Evolutionary conservation across 2,888 invertebrate species (phyloP).

Genomic region (Rotaria macrura): DNA sequence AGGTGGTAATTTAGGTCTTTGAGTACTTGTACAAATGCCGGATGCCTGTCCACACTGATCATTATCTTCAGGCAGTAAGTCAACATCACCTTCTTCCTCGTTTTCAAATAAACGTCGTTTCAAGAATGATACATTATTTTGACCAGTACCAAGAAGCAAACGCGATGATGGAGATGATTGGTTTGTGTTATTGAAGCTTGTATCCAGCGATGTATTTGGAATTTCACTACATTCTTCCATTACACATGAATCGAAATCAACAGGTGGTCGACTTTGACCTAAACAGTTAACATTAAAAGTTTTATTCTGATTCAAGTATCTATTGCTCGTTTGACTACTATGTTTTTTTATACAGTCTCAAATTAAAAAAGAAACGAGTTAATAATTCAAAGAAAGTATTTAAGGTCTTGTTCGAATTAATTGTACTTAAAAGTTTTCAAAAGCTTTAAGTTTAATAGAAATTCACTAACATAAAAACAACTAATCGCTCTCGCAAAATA

Average conservation of each 20-base stretch:
- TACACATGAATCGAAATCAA: not conserved
- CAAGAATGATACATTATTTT: not conserved
- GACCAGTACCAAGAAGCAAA: not conserved
- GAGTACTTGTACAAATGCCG: not conserved
- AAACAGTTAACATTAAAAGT: not conserved
- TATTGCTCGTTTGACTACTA: too few relatives aligned
- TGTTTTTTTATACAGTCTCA: too few relatives aligned
- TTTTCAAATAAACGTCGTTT: conserved; percentile 20
- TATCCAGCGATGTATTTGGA: not conserved
- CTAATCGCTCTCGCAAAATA: too few relatives aligned
- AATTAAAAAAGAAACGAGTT: too few relatives aligned
- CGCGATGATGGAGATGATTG: too few relatives aligned
- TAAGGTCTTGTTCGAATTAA: too few relatives aligned
- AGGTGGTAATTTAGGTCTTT: not conserved
- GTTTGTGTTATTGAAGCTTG: not conserved
- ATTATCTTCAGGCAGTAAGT: not conserved
- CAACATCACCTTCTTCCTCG: not conserved
- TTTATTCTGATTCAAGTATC: too few relatives aligned
- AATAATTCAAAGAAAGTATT: too few relatives aligned
- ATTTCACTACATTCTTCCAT: not conserved
- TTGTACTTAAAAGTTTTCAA: too few relatives aligned
- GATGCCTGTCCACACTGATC: not conserved
- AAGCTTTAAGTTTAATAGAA: too few relatives aligned
- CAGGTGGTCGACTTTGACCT: not conserved
- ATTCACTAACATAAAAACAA: too few relatives aligned